These are phyloP conservation scores for Asarcornis scutulata DNA, from an alignment of 2,113 vertebrate genomes.

Conservation along the genomic window DNA sequence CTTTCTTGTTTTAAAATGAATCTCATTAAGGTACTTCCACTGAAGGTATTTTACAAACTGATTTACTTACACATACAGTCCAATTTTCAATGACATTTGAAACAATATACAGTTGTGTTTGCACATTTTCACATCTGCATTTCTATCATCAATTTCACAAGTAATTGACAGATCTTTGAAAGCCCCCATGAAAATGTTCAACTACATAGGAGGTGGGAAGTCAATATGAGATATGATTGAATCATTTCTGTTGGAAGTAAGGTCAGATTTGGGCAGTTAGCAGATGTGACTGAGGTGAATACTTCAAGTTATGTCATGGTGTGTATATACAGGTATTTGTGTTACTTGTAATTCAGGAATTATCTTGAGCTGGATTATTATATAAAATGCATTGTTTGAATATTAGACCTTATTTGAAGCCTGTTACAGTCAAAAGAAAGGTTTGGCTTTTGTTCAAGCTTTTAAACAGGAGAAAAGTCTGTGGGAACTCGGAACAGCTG, in stretches of 20 bases:
- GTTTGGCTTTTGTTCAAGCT: constrained; percentile 5
- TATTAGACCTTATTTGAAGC: constrained; percentile 9
- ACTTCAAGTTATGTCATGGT: background rate
- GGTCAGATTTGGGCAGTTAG: background rate
- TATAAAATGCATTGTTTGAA: background rate
- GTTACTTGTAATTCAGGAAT: background rate
- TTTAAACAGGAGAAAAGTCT: constrained; percentile 23
- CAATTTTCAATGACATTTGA: background rate
- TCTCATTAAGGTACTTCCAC: constrained; percentile 36
- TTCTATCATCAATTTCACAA: background rate
- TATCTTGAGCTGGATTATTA: background rate
- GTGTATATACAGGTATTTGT: background rate
- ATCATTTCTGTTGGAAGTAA: background rate
- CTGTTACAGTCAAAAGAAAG: background rate
- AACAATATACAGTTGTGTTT: background rate
- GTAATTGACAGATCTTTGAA: background rate
- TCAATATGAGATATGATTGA: background rate
- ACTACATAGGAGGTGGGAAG: background rate
- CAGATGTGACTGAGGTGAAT: background rate
- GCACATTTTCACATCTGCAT: background rate
- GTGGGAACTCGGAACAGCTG: constrained; percentile 2
- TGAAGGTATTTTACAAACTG: constrained; percentile 45
- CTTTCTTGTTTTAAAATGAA: constrained; percentile 25
- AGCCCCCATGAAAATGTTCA: background rate
- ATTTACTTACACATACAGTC: background rate